Base-by-base conservation (phyloP, 2,797 vertebrate species). In the Melanotaenia boesemani region DNA sequence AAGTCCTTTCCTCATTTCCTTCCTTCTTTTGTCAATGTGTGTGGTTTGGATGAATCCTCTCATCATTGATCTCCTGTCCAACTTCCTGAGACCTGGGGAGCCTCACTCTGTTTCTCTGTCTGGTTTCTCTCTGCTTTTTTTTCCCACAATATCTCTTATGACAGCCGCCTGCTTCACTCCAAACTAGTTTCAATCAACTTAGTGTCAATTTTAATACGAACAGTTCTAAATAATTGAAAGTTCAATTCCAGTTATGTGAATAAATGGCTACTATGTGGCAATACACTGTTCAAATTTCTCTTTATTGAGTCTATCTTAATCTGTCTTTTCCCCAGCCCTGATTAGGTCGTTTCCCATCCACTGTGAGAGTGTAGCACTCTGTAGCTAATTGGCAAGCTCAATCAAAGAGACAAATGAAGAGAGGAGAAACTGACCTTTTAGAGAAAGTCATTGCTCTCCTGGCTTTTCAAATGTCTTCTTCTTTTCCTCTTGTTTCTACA, bases 391-490 rank as follows among this genome's bases (percentile, higher is more conserved):
- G 92, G 89, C 84, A 87, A 91, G 89, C 91, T 94, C 92, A 94
- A 92, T 94, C 92, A 93, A 84, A 88, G 80, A 92, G 92, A 93
- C 91, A 93, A 91, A 95, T 92, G 91, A 89, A 90, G 86, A 88
- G 84, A 85, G 88, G 79, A 90, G 87, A 89, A 81, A 65, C 52
- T 94, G 93, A 94, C 94, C 93, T 95, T 95, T 94, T 72, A 80
- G 84, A 88, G 73, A 76, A 77, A 88, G 76, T 90, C 86, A 73
- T 87, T 46, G 63, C 61, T 85, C 79, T 71, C 70, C 77, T 72
- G 67, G 83, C 86, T 80, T 59, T 63, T 73, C 74, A 72, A 76
- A 73, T 52, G 50, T 68, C 64, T 72, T 70, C 64, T 72, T 68
- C 46, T 63, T 68, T 68, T 55, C 63, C 50, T 67, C 79, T 79